Base-by-base conservation (phyloP, 2,888 invertebrate genomes). In the Caenorhabditis plicata region DNA sequence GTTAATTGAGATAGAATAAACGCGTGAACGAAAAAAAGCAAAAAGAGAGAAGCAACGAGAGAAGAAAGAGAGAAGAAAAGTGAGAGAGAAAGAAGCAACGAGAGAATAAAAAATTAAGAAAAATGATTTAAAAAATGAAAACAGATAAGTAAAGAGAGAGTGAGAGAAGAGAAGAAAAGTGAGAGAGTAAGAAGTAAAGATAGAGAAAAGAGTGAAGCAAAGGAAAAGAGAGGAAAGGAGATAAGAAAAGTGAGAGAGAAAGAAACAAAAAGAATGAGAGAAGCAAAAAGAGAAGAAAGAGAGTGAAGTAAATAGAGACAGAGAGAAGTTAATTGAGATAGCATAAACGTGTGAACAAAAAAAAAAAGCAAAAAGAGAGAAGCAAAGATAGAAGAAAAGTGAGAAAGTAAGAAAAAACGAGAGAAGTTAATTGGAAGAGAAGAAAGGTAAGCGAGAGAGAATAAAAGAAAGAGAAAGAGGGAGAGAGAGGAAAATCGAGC, bases 341-440 rank as follows among this genome's bases (percentile, higher is more conserved):
- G 23, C 5, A 31, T 15, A 20, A 43, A 13, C 7, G 31, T 2
- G 4, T 31, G 17, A 4, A 9, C 3, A 8, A 32, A 38, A 43
- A 19, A n/a, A 19, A 19, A n/a, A n/a, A n/a, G n/a, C n/a, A n/a
- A n/a, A 38, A 23, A 46, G 38, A 46, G 35, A 35, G 27, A 42
- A 23, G 7, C 25, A 13, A 26, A 46, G 26, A 46, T 26, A 38
- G 4, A 35, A 23, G 38, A 31, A 46, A 17, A 22, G 36, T 17
- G 36, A 38, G 27, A 36, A 11, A 36, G 38, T 38, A 38, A 26
- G 25, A 23, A 17, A 20, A 29, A 46, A n/a, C 25, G 42, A 42
- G 44, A n/a, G n/a, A n/a, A n/a, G n/a, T n/a, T n/a, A n/a, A n/a
- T n/a, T n/a, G n/a, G n/a, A n/a, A n/a, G n/a, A n/a, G n/a, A n/a